Conservation (phyloP, 35 echinoderm and acorn worm species). For the Acanthaster planci region DNA sequence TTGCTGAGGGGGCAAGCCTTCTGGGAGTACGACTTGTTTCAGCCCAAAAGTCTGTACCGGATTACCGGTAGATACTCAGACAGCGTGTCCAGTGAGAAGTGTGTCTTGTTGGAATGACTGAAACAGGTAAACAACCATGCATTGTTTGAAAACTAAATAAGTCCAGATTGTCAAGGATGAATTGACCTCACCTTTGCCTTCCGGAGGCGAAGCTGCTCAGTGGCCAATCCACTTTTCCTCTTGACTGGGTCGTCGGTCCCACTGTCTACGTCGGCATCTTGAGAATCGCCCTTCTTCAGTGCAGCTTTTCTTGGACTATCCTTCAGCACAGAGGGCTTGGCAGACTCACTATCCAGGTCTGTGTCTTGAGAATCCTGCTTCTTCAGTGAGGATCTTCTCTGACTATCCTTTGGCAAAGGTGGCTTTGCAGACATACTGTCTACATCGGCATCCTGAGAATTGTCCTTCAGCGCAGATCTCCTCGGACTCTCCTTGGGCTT, state of each 20-base stretch:
- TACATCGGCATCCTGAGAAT: constrained; percentile 53
- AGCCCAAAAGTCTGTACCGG: no score
- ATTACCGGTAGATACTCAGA: no score
- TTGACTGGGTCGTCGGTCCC: constrained; percentile 42
- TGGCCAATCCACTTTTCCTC: constrained; percentile 38
- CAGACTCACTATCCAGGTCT: no score
- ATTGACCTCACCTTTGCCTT: constrained; percentile 54
- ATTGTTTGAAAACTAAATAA: no score
- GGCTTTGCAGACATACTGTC: constrained; percentile 27
- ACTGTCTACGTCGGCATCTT: constrained; percentile 57
- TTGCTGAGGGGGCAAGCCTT: no score
- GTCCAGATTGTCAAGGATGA: no score
- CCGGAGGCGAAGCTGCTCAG: constrained; percentile 27
- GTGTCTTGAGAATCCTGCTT: no score
- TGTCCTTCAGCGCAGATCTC: constrained; percentile 29
- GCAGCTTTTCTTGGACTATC: constrained; percentile 19
- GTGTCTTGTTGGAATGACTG: no score
- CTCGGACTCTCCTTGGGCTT: not conserved
- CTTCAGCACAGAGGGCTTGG: not conserved
- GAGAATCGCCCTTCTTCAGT: constrained; percentile 43
- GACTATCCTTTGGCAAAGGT: not conserved
- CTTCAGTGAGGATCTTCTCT: not conserved
- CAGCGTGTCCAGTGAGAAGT: no score
- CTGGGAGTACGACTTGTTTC: no score
- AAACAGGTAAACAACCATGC: no score